These are phyloP conservation scores for Tragelaphus strepsiceros DNA, from an alignment of 2,113 vertebrate genomes.

Conservation along the genomic window DNA sequence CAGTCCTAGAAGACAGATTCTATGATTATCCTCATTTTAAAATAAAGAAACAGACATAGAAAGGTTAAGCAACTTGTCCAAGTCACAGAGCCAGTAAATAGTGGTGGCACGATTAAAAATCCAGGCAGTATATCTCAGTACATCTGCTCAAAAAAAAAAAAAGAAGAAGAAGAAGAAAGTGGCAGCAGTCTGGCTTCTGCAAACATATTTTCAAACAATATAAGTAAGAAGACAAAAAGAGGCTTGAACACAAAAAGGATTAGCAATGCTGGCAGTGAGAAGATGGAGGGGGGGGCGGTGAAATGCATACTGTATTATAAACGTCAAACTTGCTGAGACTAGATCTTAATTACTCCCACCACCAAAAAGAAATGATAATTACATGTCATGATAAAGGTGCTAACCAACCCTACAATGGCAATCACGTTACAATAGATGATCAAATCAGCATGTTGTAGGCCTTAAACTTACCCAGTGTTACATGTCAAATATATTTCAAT, in stretches of 20 bases:
- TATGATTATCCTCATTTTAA: background rate
- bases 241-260: background rate
- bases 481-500: background rate
- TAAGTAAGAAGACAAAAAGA: constrained; percentile 7
- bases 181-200: background rate
- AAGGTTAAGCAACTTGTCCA: background rate
- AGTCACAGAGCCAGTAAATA: background rate
- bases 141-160: background rate
- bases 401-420: background rate
- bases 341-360: background rate
- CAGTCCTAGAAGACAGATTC: background rate
- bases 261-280: background rate
- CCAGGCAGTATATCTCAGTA: background rate
- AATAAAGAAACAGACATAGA: background rate
- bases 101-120: background rate
- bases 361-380: background rate
- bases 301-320: background rate
- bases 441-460: background rate
- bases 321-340: background rate
- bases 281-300: background rate
- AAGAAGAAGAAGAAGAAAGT: background rate
- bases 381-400: background rate
- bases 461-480: background rate
- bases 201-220: background rate
- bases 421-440: background rate